Evolutionary conservation across 2,797 vertebrate species (phyloP), one percentile per base, ranked within the genome.

Genomic region (Chromobotia macracanthus): DNA sequence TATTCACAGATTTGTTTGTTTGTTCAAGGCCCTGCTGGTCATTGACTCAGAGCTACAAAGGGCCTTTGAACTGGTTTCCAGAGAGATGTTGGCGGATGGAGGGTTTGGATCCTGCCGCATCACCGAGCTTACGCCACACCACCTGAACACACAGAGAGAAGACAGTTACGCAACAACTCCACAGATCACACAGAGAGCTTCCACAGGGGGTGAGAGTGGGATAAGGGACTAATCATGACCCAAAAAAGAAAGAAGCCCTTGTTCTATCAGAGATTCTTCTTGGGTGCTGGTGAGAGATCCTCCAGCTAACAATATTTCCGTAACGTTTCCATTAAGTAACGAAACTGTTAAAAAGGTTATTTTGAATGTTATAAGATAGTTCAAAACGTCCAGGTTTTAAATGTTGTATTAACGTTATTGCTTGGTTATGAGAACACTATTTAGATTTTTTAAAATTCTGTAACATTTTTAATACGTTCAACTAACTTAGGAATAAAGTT

Each of bases 111-210:
- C 95, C 95, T 0, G 96, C 93, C 0, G 94, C 95, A 19, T 97
- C 96, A 0, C 96, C 96, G 83, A 98, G 91, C 83, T 97, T 97
- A 69, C 96, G 89, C 96, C 96, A 97, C 82, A 97, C 96, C 87
- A 97, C 96, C 96, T 97, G 88, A n/a, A 53, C 71, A 67, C 71
- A 64, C 50, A 71, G 50, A 77, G 9, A 23, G 48, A n/a, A 53
- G 70, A 35, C 48, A 50, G 81, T 85, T 80, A 79, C 13, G 21
- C 75, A 67, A 69, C 41, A 38, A 50, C 75, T 74, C 18, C 28
- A 28, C 28, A 28, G 28, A 28, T 28, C 28, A 28, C 21, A 73
- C 51, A 63, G 72, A 21, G 77, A 19, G 5, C 19, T 60, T 18
- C 31, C 31, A 60, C 23, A 66, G 3, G n/a, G 41, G 66, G 18